Evolutionary conservation across 2,888 invertebrate genomes (phyloP).

Genomic region (Phlogophora meticulosa): DNA sequence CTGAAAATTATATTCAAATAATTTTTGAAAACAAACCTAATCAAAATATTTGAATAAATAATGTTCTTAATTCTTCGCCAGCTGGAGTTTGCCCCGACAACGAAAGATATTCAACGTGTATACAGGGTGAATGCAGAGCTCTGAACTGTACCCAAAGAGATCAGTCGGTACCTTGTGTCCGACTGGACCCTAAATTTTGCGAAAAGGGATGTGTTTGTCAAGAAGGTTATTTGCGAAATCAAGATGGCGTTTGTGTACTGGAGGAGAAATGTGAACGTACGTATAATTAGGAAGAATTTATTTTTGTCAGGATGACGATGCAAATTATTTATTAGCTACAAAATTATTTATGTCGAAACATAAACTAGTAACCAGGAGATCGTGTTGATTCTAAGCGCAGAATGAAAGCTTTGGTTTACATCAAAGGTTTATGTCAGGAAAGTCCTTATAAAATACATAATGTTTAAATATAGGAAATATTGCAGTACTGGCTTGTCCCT

Average conservation of each 20-base stretch:
- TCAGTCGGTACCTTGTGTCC: slow-evolving; percentile 49
- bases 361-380: no score
- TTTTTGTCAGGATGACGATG: no score
- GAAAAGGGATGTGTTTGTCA: slow-evolving; percentile 47
- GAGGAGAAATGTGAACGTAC: slow-evolving; percentile 32
- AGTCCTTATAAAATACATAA: no score
- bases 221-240: slow-evolving; percentile 43
- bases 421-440: no score
- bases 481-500: slow-evolving; percentile 31
- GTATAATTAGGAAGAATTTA: slow-evolving; percentile 1
- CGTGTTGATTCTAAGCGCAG: no score
- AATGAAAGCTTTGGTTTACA: no score
- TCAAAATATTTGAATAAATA: no score
- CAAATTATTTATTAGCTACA: no score
- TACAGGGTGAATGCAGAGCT: slow-evolving; percentile 61
- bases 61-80: slow-evolving; percentile 24
- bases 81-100: slow-evolving; percentile 53
- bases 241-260: slow-evolving; percentile 45
- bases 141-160: slow-evolving; percentile 60
- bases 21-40: no score
- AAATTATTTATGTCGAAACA: no score
- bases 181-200: slow-evolving; percentile 31
- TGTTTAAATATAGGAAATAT: no score
- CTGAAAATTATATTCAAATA: no score
- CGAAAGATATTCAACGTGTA: slow-evolving; percentile 64